Percentiles rank a stretch among this genome's conserved stretches.
Evolutionary conservation across 2,888 invertebrate species (phyloP).

Genomic region (Gryllus longicercus): DNA sequence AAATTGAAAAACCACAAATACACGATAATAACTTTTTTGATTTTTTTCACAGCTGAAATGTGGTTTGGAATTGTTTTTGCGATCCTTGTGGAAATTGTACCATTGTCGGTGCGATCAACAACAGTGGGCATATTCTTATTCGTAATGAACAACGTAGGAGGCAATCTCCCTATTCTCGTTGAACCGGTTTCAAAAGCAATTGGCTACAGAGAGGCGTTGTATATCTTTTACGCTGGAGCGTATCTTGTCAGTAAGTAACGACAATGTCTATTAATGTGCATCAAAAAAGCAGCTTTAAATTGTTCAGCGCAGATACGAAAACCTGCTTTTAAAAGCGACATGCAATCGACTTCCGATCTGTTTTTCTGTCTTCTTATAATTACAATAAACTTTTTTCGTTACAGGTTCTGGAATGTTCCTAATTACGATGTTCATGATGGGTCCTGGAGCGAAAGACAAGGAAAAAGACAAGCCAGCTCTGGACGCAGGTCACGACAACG

Average conservation of each 20-base stretch:
- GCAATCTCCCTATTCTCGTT: conserved; percentile 82
- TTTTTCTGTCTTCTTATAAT: not conserved
- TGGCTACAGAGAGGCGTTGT: conserved; percentile 78
- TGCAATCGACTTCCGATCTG: no score
- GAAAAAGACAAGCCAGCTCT: conserved; percentile 41
- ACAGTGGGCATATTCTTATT: conserved; percentile 84
- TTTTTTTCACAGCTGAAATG: conserved; percentile 72
- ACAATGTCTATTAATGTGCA: not conserved
- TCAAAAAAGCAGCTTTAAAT: no score
- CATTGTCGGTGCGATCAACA: conserved; percentile 74
- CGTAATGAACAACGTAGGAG: conserved; percentile 90
- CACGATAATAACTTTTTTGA: not conserved
- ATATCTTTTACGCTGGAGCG: conserved; percentile 85
- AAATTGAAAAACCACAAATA: not conserved
- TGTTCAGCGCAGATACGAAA: no score
- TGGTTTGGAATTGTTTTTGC: conserved; percentile 93
- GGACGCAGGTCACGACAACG: conserved; percentile 53
- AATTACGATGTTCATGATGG: conserved; percentile 77
- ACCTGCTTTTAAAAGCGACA: no score
- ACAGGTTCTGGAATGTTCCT: conserved; percentile 78
- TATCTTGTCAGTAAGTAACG: conserved; percentile 75
- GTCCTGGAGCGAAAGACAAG: conserved; percentile 52
- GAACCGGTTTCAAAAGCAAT: conserved; percentile 79
- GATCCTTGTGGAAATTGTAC: conserved; percentile 84
- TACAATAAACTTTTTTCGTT: conserved; percentile 36